Evolutionary conservation across 2,888 invertebrate species (phyloP), one percentile per base, ranked within the genome.

Genomic region (Ennomos erosarius): DNA sequence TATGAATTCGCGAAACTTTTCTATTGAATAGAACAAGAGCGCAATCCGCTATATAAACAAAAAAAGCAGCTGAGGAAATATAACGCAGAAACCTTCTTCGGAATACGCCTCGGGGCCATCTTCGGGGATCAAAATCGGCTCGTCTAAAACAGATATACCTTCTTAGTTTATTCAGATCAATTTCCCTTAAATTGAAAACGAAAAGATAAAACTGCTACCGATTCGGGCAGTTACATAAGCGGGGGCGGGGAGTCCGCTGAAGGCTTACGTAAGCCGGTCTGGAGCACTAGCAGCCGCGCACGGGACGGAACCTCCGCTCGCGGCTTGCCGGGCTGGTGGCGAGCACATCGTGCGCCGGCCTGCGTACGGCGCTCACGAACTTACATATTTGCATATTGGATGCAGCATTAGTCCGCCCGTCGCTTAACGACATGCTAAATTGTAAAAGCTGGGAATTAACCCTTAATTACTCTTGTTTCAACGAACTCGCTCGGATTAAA

Each of bases 201-300:
- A 66, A 72, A 72, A 75, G 76, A 79, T 81, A 79, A 81, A 81
- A 78, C 73, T 78, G 68, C 59, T 65, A 71, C 71, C 71, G 76
- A 87, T 82, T 81, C 81, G 81, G 76, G 61, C 76, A 82, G 89
- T 90, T 90, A 90, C 83, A 87, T 90, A 90, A 90, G 84, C 80
- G 81, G 80, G 81, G 87, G 84, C 74, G 87, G 82, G 80, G 84
- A 76, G 71, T 66, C 71, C 70, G 74, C 67, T 69, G 76, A 77
- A 79, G 74, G 84, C 87, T 90, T 90, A 90, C 89, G 90, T 90
- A 90, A 90, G 87, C 77, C 65, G 70, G 82, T 75, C 85, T 83
- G 79, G 74, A 76, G 76, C 71, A 74, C 75, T 69, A 64, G 70
- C 69, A 43, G 34, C 13, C 10, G 6, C 10, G 26, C 42, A 13